Conservation (phyloP, 2,797 vertebrate genomes). For the Anabacerthia variegaticeps region DNA sequence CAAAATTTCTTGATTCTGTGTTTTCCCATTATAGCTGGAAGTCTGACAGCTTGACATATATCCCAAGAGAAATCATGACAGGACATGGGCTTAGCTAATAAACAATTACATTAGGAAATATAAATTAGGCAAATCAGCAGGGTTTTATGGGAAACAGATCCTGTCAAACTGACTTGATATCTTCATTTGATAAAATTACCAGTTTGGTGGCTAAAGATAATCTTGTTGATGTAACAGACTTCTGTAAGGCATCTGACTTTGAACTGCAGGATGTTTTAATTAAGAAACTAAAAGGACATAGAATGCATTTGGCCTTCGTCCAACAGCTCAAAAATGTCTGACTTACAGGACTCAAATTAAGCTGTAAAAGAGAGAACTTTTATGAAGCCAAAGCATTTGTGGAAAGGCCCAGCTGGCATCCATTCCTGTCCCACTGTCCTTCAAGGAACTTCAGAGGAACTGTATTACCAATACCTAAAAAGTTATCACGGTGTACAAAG, state of each 20-base stretch:
- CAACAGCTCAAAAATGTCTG: slow-evolving; percentile 28
- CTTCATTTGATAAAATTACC: slow-evolving; percentile 58
- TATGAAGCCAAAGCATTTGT: not conserved
- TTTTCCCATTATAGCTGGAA: slow-evolving; percentile 11
- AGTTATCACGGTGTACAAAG: not conserved
- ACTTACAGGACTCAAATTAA: not conserved
- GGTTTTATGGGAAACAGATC: slow-evolving; percentile 55
- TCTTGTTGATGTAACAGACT: slow-evolving; percentile 45
- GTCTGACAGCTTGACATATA: not conserved
- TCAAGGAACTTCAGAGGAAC: not conserved
- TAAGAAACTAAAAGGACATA: slow-evolving; percentile 37
- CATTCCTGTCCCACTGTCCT: not conserved
- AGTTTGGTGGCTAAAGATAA: slow-evolving; percentile 50
- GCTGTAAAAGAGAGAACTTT: not conserved
- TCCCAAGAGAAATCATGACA: not conserved
- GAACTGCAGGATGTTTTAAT: slow-evolving; percentile 58
- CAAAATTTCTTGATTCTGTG: not conserved
- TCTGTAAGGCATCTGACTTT: slow-evolving; percentile 56
- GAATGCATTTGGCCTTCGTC: slow-evolving; percentile 45
- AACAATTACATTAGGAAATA: slow-evolving; percentile 53
- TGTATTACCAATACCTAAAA: not conserved
- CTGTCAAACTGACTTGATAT: slow-evolving; percentile 55
- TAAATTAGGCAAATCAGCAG: slow-evolving; percentile 42
- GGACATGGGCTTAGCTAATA: slow-evolving; percentile 35
- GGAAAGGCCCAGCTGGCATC: not conserved